Conservation (phyloP, 92 coral and sea anemone species). For the Pocillopora meandrina region DNA sequence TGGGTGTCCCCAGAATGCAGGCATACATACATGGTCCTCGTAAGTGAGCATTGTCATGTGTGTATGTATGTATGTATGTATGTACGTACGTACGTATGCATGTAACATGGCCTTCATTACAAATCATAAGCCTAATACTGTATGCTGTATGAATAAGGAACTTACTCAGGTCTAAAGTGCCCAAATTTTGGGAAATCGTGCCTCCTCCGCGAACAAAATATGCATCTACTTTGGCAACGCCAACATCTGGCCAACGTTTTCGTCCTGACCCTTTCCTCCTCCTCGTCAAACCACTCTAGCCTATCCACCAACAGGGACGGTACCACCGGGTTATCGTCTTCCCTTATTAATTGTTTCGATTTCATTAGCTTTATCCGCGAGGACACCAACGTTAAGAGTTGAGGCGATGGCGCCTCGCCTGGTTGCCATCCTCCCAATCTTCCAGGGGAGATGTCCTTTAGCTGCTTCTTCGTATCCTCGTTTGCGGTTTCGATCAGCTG, state of each 20-base stretch:
- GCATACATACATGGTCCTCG: constrained; percentile 46
- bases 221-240: too few species aligned
- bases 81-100: neutral
- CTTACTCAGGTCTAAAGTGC: too few species aligned
- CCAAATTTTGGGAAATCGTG: too few species aligned
- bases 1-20: constrained; percentile 54
- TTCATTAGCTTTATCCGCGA: constrained; percentile 3
- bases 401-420: neutral
- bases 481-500: constrained; percentile 13
- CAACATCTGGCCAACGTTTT: too few species aligned
- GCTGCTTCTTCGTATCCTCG: neutral
- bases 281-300: neutral
- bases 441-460: neutral
- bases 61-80: constrained; percentile 40
- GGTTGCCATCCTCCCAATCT: too few species aligned
- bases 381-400: constrained; percentile 16
- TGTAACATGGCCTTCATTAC: too few species aligned
- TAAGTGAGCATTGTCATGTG: constrained; percentile 41
- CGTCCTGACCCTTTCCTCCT: neutral
- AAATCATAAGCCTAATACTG: too few species aligned
- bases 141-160: too few species aligned
- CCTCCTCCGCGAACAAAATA: too few species aligned
- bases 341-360: constrained; percentile 18
- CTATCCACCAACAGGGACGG: constrained; percentile 25
- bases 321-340: neutral